Evolutionary conservation across 2,888 invertebrate genomes (phyloP), one percentile per base, ranked within the genome.

Genomic region (Hartigia nigra): DNA sequence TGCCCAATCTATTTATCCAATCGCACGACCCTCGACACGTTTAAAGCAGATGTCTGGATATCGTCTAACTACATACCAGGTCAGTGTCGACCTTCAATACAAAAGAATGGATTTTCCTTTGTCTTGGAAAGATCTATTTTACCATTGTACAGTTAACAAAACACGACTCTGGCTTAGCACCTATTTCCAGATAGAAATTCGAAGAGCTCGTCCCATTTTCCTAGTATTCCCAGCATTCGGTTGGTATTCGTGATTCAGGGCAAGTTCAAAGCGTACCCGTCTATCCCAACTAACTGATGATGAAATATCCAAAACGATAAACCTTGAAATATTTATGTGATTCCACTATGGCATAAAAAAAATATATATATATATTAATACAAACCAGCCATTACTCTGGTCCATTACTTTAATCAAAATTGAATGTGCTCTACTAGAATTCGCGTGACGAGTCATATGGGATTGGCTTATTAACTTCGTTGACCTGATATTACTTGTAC

Each of bases 1-100:
- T 55, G 55, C 23, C 9, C 23, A 23, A 23, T 55, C 55, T 55
- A 55, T 55, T 55, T 55, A 55, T 55, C 39, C 70, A 74, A 74
- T 80, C 82, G 80, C 81, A 78, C 74, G 31, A 78, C 82, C 83
- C 82, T 84, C 82, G 85, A 80, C 85, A 86, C 84, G 86, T 85
- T 55, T 55, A 55, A 55, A 55, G 55, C 55, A 55, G 55, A 55
- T 55, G 23, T 55, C 55, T 55, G 55, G 55, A 55, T 23, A 9
- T 23, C 9, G 23, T 2, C 55, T 55, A 23, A 23, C 23, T 5
- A n/a, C n/a, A 23, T 23, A 9, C 14, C 55, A 23, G 55, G 55
- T 55, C 23, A 55, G 55, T 55, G 55, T 55, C 55, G 55, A 5
- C 23, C 55, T 55, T 23, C 55, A 14, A 23, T 55, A 55, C 55